Evolutionary conservation across 2,113 vertebrate genomes (phyloP).

Genomic region (Xenopus borealis): DNA sequence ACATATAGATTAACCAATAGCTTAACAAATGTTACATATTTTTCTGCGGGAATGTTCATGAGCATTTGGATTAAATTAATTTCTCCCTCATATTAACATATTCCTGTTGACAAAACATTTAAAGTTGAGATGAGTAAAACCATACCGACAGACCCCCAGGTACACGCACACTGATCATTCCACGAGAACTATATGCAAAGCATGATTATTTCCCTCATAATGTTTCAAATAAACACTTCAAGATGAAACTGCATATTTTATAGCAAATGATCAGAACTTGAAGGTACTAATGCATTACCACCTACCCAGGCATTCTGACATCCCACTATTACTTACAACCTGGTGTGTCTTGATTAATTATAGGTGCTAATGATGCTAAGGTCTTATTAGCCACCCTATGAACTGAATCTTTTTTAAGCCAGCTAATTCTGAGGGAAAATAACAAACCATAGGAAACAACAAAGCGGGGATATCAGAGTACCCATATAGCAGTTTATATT

Average conservation of each 20-base stretch:
- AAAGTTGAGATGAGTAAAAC: too few relatives aligned
- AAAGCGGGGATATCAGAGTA: too few relatives aligned
- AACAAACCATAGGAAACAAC: too few relatives aligned
- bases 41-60: constrained; percentile 44
- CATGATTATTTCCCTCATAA: background rate
- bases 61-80: too few relatives aligned
- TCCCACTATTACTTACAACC: constrained; percentile 40
- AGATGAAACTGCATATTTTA: background rate
- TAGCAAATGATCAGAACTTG: constrained; percentile 16
- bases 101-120: too few relatives aligned
- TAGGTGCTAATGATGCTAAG: constrained; percentile 39
- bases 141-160: too few relatives aligned
- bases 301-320: constrained; percentile 34
- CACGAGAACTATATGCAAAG: too few relatives aligned
- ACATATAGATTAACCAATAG: too few relatives aligned
- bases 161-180: too few relatives aligned
- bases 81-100: too few relatives aligned
- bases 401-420: constrained; percentile 20
- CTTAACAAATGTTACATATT: too few relatives aligned
- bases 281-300: constrained; percentile 33
- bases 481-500: too few relatives aligned
- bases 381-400: constrained; percentile 33
- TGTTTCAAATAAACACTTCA: background rate
- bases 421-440: background rate
- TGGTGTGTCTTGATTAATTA: constrained; percentile 43